Evolutionary conservation across 2,888 invertebrate species (phyloP).

Genomic region (Lumbricus terrestris): DNA sequence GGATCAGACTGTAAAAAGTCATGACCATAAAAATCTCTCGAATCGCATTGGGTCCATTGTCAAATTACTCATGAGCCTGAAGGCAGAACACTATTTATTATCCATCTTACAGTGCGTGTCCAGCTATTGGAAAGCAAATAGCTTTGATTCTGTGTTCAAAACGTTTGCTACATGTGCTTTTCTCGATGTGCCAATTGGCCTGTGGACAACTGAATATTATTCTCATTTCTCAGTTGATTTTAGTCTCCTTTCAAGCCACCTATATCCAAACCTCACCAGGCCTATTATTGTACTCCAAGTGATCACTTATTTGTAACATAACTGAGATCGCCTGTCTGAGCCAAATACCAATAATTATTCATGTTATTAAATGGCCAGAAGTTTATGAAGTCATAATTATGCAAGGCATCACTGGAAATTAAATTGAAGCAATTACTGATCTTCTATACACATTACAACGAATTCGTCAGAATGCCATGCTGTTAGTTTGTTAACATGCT

Average conservation of each 20-base stretch:
- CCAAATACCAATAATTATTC: not conserved
- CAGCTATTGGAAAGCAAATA: not conserved
- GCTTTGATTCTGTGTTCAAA: not conserved
- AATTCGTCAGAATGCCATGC: not conserved
- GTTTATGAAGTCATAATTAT: not conserved
- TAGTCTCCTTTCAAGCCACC: not conserved
- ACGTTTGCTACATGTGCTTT: not conserved
- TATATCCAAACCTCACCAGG: not conserved
- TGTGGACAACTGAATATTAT: not conserved
- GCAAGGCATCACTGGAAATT: not conserved
- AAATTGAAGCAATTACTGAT: not conserved
- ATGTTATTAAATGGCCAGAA: not conserved
- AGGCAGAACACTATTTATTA: not conserved
- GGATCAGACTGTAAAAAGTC: not conserved
- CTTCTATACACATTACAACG: not conserved
- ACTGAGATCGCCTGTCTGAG: not conserved
- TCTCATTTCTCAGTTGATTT: not conserved
- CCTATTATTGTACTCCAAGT: not conserved
- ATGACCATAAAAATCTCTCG: not conserved
- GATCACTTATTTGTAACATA: not conserved
- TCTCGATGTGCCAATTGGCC: not conserved
- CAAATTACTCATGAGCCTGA: not conserved
- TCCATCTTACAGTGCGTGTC: not conserved
- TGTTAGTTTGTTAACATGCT: not conserved
- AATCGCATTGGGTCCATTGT: not conserved